These are phyloP conservation scores for Melierax canorus DNA, from an alignment of 2,113 vertebrate species.

Conservation along the genomic window DNA sequence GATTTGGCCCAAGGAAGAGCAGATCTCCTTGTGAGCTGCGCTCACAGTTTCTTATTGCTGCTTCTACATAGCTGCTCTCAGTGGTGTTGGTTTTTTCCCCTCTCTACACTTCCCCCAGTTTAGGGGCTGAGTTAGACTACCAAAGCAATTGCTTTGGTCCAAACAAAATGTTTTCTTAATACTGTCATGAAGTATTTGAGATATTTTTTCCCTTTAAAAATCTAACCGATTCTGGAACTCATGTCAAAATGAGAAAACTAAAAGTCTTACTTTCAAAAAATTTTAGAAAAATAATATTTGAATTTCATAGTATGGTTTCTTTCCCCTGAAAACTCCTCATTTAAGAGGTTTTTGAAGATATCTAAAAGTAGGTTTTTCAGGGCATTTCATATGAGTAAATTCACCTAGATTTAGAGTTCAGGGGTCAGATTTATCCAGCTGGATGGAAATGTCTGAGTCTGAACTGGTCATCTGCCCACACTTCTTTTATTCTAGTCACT, in stretches of 20 bases:
- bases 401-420: neutral
- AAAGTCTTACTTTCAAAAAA: neutral
- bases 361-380: neutral
- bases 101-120: neutral
- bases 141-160: neutral
- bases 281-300: fast-evolving
- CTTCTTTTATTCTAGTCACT: neutral
- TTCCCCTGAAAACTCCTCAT: neutral
- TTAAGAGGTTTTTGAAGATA: neutral
- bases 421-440: neutral
- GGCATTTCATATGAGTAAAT: neutral
- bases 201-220: neutral
- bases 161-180: neutral
- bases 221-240: neutral
- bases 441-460: neutral
- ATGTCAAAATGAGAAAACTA: neutral
- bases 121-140: neutral
- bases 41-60: neutral
- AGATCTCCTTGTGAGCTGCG: neutral
- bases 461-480: neutral
- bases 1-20: neutral
- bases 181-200: neutral
- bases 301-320: neutral
- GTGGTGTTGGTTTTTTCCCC: fast-evolving
- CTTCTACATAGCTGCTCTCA: neutral